Base-by-base conservation (phyloP, 2,888 invertebrate species). In the Leucania comma region DNA sequence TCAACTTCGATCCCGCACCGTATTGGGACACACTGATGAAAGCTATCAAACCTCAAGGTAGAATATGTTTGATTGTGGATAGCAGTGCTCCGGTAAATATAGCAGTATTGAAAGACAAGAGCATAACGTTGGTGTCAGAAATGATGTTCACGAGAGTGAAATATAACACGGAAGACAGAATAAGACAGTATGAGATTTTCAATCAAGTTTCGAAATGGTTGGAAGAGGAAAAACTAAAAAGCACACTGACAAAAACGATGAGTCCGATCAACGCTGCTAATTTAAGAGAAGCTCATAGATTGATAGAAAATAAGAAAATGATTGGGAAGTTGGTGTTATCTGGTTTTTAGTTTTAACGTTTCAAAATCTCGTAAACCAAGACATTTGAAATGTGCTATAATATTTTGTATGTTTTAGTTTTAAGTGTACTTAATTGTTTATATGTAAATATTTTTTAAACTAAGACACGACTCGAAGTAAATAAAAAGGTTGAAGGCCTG, bases 1-100 rank as follows among this genome's bases (percentile, higher is more conserved):
- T 94, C 0, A 95, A 94, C 72, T 95, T 92, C 75, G 95, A 95
- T 72, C 95, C 95, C 17, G 93, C 87, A 50, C 94, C 93, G 1
- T 95, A 95, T 58, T 95, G 95, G 95, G 87, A 94, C 46, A 92
- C 91, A 1, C 59, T 95, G 63, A 93, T 92, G 89, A 87, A 90
- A 76, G 90, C 85, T 17, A 93, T 94, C 10, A 95, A 94, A 70
- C 92, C 95, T 12, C 94, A 94, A 80, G 95, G 95, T 3, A 92
- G 82, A 75, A 95, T 95, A 35, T 95, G 95, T 78, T 80, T 93
- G 42, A 86, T 95, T 60, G 95, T 95, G 0, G 95, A 95, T 59
- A 92, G 93, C 78, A 92, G 90, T 82, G 89, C 92, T 5, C 86
- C 91, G 14, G 90, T 95, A 1, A 92, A 95, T 71, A 66, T 95